Evolutionary conservation across 2,797 vertebrate species (phyloP).

Genomic region (Lacerta agilis): DNA sequence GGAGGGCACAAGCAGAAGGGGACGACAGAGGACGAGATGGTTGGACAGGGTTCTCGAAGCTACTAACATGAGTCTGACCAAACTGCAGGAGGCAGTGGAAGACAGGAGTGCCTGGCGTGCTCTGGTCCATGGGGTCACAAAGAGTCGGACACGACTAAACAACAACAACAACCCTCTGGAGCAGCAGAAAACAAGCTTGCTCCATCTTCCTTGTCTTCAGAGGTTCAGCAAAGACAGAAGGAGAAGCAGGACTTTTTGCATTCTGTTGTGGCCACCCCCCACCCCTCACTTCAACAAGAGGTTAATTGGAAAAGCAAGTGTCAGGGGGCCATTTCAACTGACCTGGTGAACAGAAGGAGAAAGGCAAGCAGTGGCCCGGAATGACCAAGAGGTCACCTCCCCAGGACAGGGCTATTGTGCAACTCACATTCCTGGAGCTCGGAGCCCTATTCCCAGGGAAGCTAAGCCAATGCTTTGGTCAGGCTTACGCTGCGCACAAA

Average conservation of each 20-base stretch:
- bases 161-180: too few relatives aligned
- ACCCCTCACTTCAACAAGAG: background rate
- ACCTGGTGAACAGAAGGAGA: background rate
- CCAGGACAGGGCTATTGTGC: background rate
- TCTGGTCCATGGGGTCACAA: too few relatives aligned
- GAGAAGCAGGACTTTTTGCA: background rate
- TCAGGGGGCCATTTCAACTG: background rate
- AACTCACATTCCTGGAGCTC: background rate
- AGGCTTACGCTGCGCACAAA: background rate
- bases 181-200: too few relatives aligned
- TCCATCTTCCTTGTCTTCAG: too few relatives aligned
- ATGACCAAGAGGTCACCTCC: conserved; percentile 8
- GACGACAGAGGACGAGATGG: too few relatives aligned
- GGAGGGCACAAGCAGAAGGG: too few relatives aligned
- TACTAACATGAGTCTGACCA: too few relatives aligned
- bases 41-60: too few relatives aligned
- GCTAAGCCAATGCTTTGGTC: background rate
- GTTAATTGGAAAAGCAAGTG: background rate
- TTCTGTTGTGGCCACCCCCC: background rate
- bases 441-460: background rate
- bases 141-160: too few relatives aligned
- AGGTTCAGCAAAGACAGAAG: background rate
- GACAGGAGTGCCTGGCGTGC: too few relatives aligned
- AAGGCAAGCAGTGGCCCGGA: conserved; percentile 11
- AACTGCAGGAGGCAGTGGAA: too few relatives aligned